These are phyloP conservation scores for Coreius guichenoti DNA, from an alignment of 2,797 vertebrate species.

Conservation along the genomic window DNA sequence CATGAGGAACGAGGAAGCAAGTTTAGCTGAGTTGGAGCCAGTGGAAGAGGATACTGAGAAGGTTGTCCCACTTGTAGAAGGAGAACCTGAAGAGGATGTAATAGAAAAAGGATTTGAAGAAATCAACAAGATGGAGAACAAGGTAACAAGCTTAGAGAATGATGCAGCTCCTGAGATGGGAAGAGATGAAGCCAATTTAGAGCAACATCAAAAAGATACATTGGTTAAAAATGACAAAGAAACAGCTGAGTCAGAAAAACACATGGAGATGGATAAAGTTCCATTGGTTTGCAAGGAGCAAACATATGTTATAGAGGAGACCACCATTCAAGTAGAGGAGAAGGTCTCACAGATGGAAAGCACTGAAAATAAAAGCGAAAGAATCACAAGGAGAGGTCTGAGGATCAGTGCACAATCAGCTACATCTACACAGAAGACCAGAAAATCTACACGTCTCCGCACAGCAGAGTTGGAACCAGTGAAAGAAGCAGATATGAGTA, in stretches of 20 bases:
- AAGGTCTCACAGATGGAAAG: conserved; percentile 9
- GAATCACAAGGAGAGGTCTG: conserved; percentile 6
- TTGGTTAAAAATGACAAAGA: not conserved
- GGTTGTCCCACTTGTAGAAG: not conserved
- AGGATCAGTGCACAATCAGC: not conserved
- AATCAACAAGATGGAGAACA: not conserved
- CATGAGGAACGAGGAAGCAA: not conserved
- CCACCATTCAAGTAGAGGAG: not conserved
- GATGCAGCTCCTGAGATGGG: not conserved
- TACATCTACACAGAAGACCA: not conserved
- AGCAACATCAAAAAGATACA: not conserved
- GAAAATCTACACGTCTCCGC: not conserved
- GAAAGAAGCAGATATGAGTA: not conserved
- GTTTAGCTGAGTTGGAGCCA: not conserved
- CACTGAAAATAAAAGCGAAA: conserved; percentile 2
- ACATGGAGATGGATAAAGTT: not conserved
- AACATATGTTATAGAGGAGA: not conserved
- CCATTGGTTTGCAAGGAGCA: not conserved
- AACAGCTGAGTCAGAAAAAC: not conserved
- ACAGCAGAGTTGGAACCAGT: not conserved
- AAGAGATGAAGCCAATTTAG: not conserved
- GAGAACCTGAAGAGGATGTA: not conserved
- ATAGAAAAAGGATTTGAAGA: not conserved
- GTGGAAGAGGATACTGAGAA: not conserved
- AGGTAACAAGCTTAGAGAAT: not conserved